These are phyloP conservation scores for Misgurnus mizolepis DNA, from an alignment of 2,113 vertebrate genomes.

Conservation along the genomic window DNA sequence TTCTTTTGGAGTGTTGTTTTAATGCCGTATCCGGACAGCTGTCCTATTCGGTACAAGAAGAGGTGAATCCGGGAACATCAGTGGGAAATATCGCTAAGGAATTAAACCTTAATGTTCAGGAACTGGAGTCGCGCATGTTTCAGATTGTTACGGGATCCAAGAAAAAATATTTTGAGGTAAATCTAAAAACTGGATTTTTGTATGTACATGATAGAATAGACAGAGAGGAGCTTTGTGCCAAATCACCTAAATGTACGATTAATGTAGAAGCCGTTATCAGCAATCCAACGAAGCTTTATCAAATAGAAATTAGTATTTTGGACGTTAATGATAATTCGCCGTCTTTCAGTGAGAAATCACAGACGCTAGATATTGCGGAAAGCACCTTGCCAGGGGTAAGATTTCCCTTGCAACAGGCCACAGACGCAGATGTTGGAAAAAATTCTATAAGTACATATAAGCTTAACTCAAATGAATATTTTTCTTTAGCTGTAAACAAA, in stretches of 20 bases:
- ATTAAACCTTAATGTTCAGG: constrained; percentile 56
- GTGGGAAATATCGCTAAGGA: constrained; percentile 67
- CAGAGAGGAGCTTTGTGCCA: constrained; percentile 70
- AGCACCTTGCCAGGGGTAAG: constrained; percentile 65
- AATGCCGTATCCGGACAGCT: constrained; percentile 57
- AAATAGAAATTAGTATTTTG: constrained; percentile 74
- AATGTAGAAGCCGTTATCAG: no score
- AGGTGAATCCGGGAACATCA: constrained; percentile 55
- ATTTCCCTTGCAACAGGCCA: constrained; percentile 74
- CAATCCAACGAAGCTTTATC: constrained; percentile 64
- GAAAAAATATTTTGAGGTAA: constrained; percentile 66
- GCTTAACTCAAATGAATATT: constrained; percentile 74
- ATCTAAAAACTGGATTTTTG: constrained; percentile 71
- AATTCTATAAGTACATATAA: constrained; percentile 76
- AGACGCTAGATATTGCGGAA: constrained; percentile 74
- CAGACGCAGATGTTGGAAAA: constrained; percentile 73
- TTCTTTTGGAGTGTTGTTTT: constrained; percentile 46
- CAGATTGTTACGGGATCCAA: constrained; percentile 66
- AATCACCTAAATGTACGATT: neutral
- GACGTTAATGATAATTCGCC: constrained; percentile 85
- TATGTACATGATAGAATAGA: constrained; percentile 72
- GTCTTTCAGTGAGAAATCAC: constrained; percentile 66
- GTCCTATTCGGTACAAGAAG: constrained; percentile 63
- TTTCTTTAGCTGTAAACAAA: constrained; percentile 68
- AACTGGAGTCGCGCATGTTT: constrained; percentile 63